phyloP scores from a whole-genome alignment of 2,797 vertebrate genomes.

The Tangara arthus region DNA sequence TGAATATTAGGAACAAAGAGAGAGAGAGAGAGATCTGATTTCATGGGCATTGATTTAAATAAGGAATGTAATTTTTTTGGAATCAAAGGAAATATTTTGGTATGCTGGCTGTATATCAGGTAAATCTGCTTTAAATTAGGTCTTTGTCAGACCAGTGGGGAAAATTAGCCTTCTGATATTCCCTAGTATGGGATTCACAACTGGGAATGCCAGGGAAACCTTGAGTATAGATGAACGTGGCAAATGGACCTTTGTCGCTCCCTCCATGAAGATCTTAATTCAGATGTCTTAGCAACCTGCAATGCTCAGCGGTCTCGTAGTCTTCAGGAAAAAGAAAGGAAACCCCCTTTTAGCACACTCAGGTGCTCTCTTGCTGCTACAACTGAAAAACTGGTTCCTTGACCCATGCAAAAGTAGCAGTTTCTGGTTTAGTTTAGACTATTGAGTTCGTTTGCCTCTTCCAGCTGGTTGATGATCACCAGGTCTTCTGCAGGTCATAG shows the following conservation, averaged over 20 bases:
- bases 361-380: not conserved
- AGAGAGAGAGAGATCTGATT: not conserved
- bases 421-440: not conserved
- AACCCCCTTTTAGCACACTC: not conserved
- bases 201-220: not conserved
- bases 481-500: not conserved
- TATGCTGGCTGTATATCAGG: not conserved
- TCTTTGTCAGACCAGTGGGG: not conserved
- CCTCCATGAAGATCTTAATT: not conserved
- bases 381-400: not conserved
- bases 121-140: not conserved
- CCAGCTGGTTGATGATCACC: not conserved
- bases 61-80: not conserved
- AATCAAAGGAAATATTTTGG: not conserved
- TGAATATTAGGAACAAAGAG: not conserved
- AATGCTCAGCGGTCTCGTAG: fast-evolving
- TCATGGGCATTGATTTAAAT: not conserved
- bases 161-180: not conserved
- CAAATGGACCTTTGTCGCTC: not conserved
- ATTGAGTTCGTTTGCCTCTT: not conserved
- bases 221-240: not conserved
- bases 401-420: not conserved
- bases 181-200: not conserved
- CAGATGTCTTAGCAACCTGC: not conserved
- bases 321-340: not conserved